These are phyloP conservation scores for Crocidura indochinensis DNA, from an alignment of 2,797 vertebrate species.

Conservation along the genomic window DNA sequence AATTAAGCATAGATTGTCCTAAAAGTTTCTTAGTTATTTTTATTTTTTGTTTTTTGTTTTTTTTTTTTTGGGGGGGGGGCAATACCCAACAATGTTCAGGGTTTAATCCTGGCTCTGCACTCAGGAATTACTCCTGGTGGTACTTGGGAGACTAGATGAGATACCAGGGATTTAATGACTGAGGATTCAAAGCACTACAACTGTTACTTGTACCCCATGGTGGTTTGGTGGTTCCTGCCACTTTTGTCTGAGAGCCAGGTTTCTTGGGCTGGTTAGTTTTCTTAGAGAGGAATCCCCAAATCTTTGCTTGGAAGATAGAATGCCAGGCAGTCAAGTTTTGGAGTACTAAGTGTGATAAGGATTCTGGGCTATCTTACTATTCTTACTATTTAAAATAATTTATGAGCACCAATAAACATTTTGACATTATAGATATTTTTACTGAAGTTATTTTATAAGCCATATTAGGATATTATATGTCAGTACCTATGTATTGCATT, in stretches of 20 bases:
- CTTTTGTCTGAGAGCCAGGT: background rate
- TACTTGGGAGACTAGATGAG: no score
- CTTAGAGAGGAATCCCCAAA: background rate
- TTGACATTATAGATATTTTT: no score
- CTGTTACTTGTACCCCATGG: background rate
- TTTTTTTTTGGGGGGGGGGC: no score
- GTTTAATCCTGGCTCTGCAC: no score
- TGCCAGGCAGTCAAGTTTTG: background rate
- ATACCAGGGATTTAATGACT: no score
- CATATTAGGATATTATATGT: background rate
- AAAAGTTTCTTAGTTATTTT: no score
- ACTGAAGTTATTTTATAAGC: background rate
- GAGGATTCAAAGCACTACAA: background rate
- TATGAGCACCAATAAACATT: background rate
- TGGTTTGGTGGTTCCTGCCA: background rate
- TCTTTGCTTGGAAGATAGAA: background rate
- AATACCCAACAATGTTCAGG: no score
- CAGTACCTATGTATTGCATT: background rate
- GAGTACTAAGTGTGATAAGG: background rate
- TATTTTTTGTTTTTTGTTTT: no score
- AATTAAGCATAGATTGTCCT: no score
- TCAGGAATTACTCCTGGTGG: no score
- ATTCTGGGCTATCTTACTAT: no score
- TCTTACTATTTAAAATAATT: background rate
- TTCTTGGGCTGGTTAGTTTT: conserved; percentile 17